Base-by-base conservation (phyloP, 1,140 invertebrate species). In the Drosophila grimshawi region DNA sequence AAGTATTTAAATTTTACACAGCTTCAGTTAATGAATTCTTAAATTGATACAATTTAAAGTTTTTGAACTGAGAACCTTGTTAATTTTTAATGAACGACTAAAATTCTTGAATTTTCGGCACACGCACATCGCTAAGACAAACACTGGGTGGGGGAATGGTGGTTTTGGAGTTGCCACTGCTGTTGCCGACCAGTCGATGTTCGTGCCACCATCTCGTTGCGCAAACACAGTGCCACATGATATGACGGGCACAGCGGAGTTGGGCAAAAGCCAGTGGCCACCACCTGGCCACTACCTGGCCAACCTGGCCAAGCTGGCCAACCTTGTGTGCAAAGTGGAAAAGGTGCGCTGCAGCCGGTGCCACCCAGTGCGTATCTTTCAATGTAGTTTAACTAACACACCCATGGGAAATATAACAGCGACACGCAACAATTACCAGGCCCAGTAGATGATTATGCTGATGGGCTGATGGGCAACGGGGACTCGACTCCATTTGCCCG, bases 371-470 rank as follows among this genome's bases (percentile, higher is more conserved):
- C 51, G 69, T 68, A 46, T 49, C 48, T 39, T 35, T 60, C 48
- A 51, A 53, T 45, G 45, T 51, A 27, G 61, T 29, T 41, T 52
- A 73, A 70, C 57, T 74, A 82, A 88, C 82, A 88, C 77, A 64
- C 82, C 82, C 82, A 61, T 82, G 82, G 85, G 82, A 88, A 86
- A 86, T 86, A 82, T 80, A 82, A 86, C 83, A 86, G 63, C 64
- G 76, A 80, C 82, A 86, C 80, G 82, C 82, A 83, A 86, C 83
- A 86, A 86, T 83, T 83, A 77, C 72, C 64, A 71, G 51, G 62
- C 46, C 65, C 62, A 62, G 56, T 60, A 69, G 60, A 67, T 65
- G 74, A 76, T 57, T 55, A 71, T 71, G 68, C 43, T 57, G 68
- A 67, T 67, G 55, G 43, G 39, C 10, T n/a, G n/a, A 43, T 39